These are phyloP conservation scores for Palythoa grandis DNA, from an alignment of 92 coral and sea anemone genomes.

Conservation along the genomic window DNA sequence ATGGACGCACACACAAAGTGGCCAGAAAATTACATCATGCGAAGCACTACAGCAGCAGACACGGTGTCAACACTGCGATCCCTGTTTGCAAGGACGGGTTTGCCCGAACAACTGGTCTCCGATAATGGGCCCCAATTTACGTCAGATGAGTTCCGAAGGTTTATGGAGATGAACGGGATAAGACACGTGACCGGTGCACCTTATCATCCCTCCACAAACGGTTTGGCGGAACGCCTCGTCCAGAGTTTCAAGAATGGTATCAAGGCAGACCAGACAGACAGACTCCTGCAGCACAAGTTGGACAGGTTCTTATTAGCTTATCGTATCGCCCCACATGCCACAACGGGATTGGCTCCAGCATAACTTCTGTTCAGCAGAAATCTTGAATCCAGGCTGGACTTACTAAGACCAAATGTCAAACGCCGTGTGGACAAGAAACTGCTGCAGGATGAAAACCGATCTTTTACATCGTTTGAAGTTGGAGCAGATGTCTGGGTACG, in stretches of 20 bases:
- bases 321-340: no score
- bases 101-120: background rate
- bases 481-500: slow-evolving; percentile 31
- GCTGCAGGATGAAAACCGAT: no score
- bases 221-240: background rate
- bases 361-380: no score
- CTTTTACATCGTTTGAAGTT: background rate
- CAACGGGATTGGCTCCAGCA: background rate
- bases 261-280: no score
- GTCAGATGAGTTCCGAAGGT: no score
- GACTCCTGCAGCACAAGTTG: no score
- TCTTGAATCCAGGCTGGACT: background rate
- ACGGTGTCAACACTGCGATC: slow-evolving; percentile 31
- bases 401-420: no score
- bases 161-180: no score
- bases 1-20: slow-evolving; percentile 41
- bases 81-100: slow-evolving; percentile 29
- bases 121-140: slow-evolving; percentile 30
- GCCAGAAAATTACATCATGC: slow-evolving; percentile 13
- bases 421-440: no score
- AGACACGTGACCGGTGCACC: no score
- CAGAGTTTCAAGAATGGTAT: no score
- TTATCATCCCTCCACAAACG: background rate
- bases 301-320: no score
- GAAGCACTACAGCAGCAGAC: slow-evolving; percentile 5